Evolutionary conservation across 2,888 invertebrate genomes (phyloP).

Genomic region (Nipponacmea schrenckii): DNA sequence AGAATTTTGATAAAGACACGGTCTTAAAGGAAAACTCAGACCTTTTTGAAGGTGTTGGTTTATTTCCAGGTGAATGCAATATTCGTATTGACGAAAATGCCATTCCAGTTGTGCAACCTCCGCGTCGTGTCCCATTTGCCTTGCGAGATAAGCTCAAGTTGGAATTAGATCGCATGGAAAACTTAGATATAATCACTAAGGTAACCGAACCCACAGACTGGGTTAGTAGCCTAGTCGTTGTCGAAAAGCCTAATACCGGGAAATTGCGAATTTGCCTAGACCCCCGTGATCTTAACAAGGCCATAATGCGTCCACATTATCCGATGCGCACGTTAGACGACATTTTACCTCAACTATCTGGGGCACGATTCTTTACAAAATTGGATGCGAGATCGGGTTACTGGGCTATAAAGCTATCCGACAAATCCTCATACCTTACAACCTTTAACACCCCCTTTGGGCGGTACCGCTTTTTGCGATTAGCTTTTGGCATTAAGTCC

Average conservation of each 20-base stretch:
- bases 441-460: conserved; percentile 19
- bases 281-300: conserved; percentile 33
- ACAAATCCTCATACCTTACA: conserved; percentile 11
- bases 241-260: background rate
- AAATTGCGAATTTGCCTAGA: conserved; percentile 22
- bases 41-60: background rate
- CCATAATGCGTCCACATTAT: conserved; percentile 32
- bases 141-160: background rate
- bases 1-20: background rate
- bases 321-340: conserved; percentile 24
- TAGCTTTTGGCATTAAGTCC: conserved; percentile 35
- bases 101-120: conserved; percentile 5
- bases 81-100: background rate
- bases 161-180: background rate
- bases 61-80: background rate
- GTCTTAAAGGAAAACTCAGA: background rate
- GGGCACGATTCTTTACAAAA: conserved; percentile 20
- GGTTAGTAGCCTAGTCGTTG: conserved; percentile 12
- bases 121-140: background rate
- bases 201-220: background rate
- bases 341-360: conserved; percentile 11
- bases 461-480: conserved; percentile 29
- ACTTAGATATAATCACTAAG: background rate
- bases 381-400: conserved; percentile 23
- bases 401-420: conserved; percentile 18